These are phyloP conservation scores for Microctenopoma stevenorrisi DNA, from an alignment of 2,797 vertebrate genomes.

Conservation along the genomic window DNA sequence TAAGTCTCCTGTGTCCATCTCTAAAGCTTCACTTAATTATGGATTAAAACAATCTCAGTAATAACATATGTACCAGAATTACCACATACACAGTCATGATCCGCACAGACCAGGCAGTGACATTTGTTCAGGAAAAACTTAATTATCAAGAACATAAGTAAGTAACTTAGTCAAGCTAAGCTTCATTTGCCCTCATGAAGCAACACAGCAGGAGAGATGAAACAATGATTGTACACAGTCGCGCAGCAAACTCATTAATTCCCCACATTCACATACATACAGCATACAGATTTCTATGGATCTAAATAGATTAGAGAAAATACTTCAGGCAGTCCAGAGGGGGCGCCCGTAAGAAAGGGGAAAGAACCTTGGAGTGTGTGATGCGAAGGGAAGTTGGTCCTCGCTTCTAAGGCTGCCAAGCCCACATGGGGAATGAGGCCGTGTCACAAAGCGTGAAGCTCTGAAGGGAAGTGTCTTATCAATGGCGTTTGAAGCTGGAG, in stretches of 20 bases:
- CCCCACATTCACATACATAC: conserved; percentile 18
- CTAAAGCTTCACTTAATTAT: conserved; percentile 41
- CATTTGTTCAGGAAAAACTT: conserved; percentile 29
- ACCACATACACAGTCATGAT: conserved; percentile 28
- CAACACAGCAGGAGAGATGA: conserved; percentile 29
- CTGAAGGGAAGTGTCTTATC: conserved; percentile 68
- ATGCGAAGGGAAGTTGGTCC: conserved; percentile 61
- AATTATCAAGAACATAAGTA: conserved; percentile 40
- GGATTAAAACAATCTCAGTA: conserved; percentile 28
- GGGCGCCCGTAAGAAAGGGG: conserved; percentile 63
- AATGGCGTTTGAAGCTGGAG: conserved; percentile 65
- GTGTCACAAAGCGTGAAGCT: conserved; percentile 64
- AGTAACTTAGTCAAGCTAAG: conserved; percentile 43
- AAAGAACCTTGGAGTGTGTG: conserved; percentile 68
- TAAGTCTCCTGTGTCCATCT: conserved; percentile 37
- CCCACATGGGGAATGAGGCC: conserved; percentile 57
- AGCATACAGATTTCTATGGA: conserved; percentile 6
- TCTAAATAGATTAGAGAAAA: conserved; percentile 28
- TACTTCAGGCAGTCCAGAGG: conserved; percentile 66
- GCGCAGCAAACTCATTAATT: conserved; percentile 19
- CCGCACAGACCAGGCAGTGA: conserved; percentile 34
- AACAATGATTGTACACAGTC: conserved; percentile 9
- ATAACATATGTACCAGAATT: conserved; percentile 7
- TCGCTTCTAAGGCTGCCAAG: conserved; percentile 58
- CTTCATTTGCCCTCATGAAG: conserved; percentile 45